phyloP scores from a whole-genome alignment of 2,888 invertebrate genomes.

The Pasiphila rectangulata region DNA sequence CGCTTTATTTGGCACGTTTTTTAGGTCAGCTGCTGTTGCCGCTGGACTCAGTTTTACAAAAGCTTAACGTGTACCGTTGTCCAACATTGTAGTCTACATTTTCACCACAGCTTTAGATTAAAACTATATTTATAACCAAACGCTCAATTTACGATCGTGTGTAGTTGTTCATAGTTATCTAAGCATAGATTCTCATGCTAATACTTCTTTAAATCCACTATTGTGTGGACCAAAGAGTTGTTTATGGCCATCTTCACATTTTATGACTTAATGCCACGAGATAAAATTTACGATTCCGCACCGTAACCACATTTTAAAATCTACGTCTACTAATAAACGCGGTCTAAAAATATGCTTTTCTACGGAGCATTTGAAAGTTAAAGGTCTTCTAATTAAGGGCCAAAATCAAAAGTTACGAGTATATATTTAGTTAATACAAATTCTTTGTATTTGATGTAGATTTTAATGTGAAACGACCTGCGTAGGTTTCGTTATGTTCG shows the following conservation, averaged over 20 bases:
- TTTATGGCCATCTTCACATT: slow-evolving; percentile 19
- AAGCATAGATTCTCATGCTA: slow-evolving; percentile 18
- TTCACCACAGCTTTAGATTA: not conserved
- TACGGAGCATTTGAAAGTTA: slow-evolving; percentile 18
- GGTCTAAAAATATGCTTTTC: slow-evolving; percentile 14
- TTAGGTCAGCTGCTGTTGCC: slow-evolving; percentile 27
- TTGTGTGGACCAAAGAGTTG: slow-evolving; percentile 18
- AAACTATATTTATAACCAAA: not conserved
- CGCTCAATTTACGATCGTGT: slow-evolving; percentile 3
- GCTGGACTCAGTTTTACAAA: slow-evolving; percentile 13
- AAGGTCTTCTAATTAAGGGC: slow-evolving; percentile 36
- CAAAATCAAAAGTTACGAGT: slow-evolving; percentile 42
- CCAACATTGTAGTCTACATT: slow-evolving; percentile 8
- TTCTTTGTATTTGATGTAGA: slow-evolving; percentile 35
- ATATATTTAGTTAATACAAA: slow-evolving; percentile 34
- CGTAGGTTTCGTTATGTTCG: slow-evolving; percentile 26
- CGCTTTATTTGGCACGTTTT: slow-evolving; percentile 48
- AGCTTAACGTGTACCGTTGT: slow-evolving; percentile 16
- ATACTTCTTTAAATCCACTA: slow-evolving; percentile 20
- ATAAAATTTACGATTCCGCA: slow-evolving; percentile 24
- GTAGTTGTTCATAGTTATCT: slow-evolving; percentile 9
- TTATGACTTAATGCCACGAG: slow-evolving; percentile 22
- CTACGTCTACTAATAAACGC: slow-evolving; percentile 11
- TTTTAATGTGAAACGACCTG: slow-evolving; percentile 27
- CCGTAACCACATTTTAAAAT: slow-evolving; percentile 14